Evolutionary conservation across 2,888 invertebrate species (phyloP).

Genomic region (Thumatha senex): DNA sequence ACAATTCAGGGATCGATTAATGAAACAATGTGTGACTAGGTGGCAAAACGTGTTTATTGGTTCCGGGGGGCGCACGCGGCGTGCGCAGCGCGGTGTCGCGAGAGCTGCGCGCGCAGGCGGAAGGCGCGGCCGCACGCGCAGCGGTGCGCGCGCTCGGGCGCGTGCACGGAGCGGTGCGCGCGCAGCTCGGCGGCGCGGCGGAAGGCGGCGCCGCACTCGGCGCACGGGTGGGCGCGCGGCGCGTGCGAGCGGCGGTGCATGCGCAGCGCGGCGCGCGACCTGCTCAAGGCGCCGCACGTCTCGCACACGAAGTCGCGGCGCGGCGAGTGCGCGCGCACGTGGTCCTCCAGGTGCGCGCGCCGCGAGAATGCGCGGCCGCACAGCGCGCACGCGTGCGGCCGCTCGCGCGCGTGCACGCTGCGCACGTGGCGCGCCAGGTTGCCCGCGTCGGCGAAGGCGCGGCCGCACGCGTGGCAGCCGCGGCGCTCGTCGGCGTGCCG

Average conservation of each 20-base stretch:
- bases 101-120: constrained; percentile 62
- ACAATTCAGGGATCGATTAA: too few species aligned
- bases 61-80: background rate
- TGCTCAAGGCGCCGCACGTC: constrained; percentile 78
- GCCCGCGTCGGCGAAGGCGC: constrained; percentile 70
- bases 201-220: constrained; percentile 80
- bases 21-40: too few species aligned
- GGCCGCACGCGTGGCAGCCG: constrained; percentile 81
- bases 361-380: constrained; percentile 78
- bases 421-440: constrained; percentile 80
- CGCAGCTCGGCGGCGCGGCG: constrained; percentile 78
- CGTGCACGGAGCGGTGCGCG: constrained; percentile 81
- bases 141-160: constrained; percentile 77
- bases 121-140: constrained; percentile 82
- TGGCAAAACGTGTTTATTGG: too few species aligned
- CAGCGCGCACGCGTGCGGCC: constrained; percentile 73
- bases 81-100: constrained; percentile 44
- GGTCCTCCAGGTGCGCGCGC: constrained; percentile 75
- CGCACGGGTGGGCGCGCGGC: constrained; percentile 64
- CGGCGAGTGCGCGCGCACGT: constrained; percentile 72
- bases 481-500: constrained; percentile 73
- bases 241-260: constrained; percentile 73
- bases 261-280: constrained; percentile 77
- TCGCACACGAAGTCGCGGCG: constrained; percentile 78
- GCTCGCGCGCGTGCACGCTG: constrained; percentile 68